Evolutionary conservation across 2,113 vertebrate species (phyloP), one percentile per base, ranked within the genome.

Genomic region (Phocoena phocoena): DNA sequence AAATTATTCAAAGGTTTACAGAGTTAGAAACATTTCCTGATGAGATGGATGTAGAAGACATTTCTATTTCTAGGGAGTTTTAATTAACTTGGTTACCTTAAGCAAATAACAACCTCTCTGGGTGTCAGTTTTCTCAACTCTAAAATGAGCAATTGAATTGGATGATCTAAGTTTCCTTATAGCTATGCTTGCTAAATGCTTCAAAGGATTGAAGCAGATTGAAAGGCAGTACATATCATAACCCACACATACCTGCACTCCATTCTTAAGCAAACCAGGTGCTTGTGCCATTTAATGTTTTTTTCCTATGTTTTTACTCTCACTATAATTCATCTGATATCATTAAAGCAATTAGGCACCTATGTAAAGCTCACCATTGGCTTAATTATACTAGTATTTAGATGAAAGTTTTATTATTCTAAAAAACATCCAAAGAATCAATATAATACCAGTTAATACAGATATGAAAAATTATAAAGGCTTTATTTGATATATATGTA

Each of bases 61-160:
- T 67, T 88, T 86, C 41, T 94, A 41, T 65, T 94, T 82, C 96
- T 88, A 84, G 33, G 62, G 12, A 82, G 77, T 67, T 86, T 63
- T 89, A 97, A 96, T 94, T 95, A 97, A 76, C 60, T 91, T 70
- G 28, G 47, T 96, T 98, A 97, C 81, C 91, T 93, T 89, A 89
- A 96, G 82, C 62, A 94, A 94, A 85, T 96, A 91, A 84, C 31
- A 74, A 17, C 31, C 55, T 94, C 62, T 73, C 47, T 93, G 47
- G 53, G 2, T 91, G 50, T 96, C 70, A 83, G 79, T 86, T 94
- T 97, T 95, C 84, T 97, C 81, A 84, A 28, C 36, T 94, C 71
- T 94, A 90, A 89, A 94, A 95, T 80, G 70, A 80, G 20, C 83
- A 38, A 41, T 41, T 91, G 44, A 87, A 84, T 41, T 63, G 73